Conservation (phyloP, 2,797 vertebrate species). For the Aldrovandia affinis region DNA sequence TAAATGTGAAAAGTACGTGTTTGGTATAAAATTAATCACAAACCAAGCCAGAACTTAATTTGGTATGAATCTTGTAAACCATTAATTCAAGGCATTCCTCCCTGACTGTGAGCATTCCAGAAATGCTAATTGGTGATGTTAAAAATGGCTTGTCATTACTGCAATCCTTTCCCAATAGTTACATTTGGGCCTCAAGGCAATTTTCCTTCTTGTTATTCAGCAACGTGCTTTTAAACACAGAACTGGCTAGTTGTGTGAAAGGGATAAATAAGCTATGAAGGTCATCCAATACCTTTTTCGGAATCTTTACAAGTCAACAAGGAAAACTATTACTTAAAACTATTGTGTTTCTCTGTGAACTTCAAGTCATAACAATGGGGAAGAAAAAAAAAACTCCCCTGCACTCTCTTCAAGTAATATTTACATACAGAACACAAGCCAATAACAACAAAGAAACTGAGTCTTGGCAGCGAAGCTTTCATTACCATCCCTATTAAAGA, state of each 20-base stretch:
- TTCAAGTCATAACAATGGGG: conserved; percentile 55
- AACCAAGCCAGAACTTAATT: conserved; percentile 35
- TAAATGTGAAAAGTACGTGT: conserved; percentile 44
- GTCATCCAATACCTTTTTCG: conserved; percentile 43
- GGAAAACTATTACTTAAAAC: conserved; percentile 40
- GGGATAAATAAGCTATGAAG: conserved; percentile 25
- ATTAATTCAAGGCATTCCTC: conserved; percentile 14
- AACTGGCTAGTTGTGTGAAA: conserved; percentile 4
- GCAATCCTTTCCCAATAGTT: conserved; percentile 3
- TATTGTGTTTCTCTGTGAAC: conserved; percentile 17
- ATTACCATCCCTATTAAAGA: conserved; percentile 56
- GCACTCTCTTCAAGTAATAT: conserved; percentile 55
- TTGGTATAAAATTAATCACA: conserved; percentile 43
- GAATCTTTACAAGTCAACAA: conserved; percentile 49
- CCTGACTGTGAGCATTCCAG: neutral
- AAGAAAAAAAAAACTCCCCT: conserved; percentile 57
- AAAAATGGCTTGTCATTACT: neutral
- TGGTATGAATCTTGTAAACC: conserved; percentile 12
- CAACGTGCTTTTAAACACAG: neutral
- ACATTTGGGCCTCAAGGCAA: neutral
- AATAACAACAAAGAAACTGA: conserved; percentile 61
- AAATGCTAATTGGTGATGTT: conserved; percentile 2
- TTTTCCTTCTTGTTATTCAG: conserved; percentile 5
- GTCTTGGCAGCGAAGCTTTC: conserved; percentile 53
- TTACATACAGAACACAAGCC: conserved; percentile 60